Percentiles rank a stretch among this genome's conserved stretches.
These are phyloP conservation scores for Tetragonisca angustula DNA, from an alignment of 2,888 invertebrate genomes.

Conservation along the genomic window DNA sequence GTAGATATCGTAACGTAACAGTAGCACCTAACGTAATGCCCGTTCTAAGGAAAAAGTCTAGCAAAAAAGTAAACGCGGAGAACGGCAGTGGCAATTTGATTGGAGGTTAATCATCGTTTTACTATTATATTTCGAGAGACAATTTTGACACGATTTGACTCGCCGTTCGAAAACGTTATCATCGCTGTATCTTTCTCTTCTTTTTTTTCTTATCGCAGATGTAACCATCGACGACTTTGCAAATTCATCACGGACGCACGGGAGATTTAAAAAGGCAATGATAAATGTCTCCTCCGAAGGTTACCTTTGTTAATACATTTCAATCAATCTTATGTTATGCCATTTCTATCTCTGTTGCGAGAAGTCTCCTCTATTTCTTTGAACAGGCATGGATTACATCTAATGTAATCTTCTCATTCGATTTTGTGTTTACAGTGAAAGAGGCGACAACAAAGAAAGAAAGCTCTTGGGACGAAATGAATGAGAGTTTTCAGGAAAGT, in stretches of 20 bases:
- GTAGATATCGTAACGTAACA: conserved; percentile 28
- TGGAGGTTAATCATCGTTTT: conserved; percentile 59
- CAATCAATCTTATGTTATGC: background rate
- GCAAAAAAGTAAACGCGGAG: conserved; percentile 36
- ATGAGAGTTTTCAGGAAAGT: conserved; percentile 7
- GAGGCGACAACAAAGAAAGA: conserved; percentile 14
- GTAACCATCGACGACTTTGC: conserved; percentile 88
- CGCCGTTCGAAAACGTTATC: background rate
- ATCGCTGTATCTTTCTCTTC: too few relatives aligned
- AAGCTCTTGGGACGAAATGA: conserved; percentile 10
- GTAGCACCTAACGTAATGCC: conserved; percentile 46
- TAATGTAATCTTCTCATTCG: background rate
- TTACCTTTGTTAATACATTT: conserved; percentile 30
- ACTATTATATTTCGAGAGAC: conserved; percentile 9
- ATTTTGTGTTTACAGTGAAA: conserved; percentile 38
- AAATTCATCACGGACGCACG: conserved; percentile 84
- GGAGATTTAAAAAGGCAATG: conserved; percentile 80
- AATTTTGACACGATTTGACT: background rate
- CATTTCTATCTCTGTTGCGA: conserved; percentile 11
- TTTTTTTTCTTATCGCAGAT: conserved; percentile 83
- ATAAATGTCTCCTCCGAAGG: conserved; percentile 64
- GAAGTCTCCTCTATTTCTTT: background rate
- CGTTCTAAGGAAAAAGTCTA: conserved; percentile 49
- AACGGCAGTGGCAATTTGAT: conserved; percentile 34
- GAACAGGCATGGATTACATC: too few relatives aligned